Evolutionary conservation across 2,113 vertebrate species (phyloP).

Genomic region (Oceanites oceanicus): DNA sequence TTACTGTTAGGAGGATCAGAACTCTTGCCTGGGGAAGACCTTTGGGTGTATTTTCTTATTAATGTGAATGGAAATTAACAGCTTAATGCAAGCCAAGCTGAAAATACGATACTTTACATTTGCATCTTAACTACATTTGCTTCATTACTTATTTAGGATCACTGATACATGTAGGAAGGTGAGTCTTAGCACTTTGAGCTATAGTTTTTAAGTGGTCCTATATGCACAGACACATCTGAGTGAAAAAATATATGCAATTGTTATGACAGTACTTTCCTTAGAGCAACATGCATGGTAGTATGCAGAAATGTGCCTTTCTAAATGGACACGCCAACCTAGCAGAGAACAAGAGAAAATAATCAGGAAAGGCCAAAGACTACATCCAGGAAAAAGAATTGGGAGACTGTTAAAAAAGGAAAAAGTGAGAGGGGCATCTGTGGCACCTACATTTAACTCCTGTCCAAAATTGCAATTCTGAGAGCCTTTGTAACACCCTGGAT

Average conservation of each 20-base stretch:
- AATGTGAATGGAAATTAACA: conserved; percentile 49
- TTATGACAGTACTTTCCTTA: not conserved
- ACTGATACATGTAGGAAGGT: not conserved
- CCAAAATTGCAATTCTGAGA: not conserved
- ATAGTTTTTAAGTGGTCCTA: not conserved
- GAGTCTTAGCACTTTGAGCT: not conserved
- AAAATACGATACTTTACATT: conserved; percentile 35
- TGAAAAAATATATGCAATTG: not conserved
- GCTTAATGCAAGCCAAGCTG: conserved; percentile 31
- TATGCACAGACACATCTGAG: not conserved
- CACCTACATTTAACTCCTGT: not conserved
- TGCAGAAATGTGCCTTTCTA: accelerated
- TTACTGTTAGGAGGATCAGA: conserved; percentile 30
- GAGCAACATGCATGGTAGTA: accelerated
- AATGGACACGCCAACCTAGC: not conserved
- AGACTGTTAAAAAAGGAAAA: not conserved
- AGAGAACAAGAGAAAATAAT: not conserved
- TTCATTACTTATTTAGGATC: conserved; percentile 30
- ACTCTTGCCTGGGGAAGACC: conserved; percentile 26
- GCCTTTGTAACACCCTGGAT: not conserved
- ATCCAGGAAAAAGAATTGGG: not conserved
- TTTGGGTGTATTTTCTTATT: conserved; percentile 49
- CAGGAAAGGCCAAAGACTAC: not conserved
- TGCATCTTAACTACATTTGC: conserved; percentile 24
- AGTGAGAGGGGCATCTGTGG: accelerated